Evolutionary conservation across 2,113 vertebrate genomes (phyloP).

Genomic region (Saguinus imperator): DNA sequence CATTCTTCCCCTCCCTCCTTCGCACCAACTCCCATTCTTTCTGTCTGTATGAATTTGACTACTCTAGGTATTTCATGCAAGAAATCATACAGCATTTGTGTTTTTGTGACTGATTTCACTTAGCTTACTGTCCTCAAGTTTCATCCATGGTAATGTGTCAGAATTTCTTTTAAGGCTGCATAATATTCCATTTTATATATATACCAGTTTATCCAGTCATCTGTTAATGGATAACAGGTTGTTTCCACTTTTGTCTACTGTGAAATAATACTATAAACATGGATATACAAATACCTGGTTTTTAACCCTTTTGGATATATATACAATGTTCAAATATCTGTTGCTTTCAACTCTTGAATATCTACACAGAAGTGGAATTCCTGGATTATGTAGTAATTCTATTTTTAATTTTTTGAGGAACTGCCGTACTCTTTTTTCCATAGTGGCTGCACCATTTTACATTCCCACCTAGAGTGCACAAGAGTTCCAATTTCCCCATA

Average conservation of each 20-base stretch:
- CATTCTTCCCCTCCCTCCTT: not conserved
- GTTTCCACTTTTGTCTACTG: not conserved
- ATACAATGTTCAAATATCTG: not conserved
- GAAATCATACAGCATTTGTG: not conserved
- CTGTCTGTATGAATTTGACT: not conserved
- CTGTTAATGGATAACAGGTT: not conserved
- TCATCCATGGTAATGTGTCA: not conserved
- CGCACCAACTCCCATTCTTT: not conserved
- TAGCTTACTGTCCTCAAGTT: not conserved
- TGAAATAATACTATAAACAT: not conserved
- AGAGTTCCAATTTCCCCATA: not conserved
- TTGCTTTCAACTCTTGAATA: not conserved
- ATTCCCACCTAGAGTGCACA: not conserved
- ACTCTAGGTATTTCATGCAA: not conserved
- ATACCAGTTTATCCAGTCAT: not conserved
- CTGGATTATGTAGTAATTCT: not conserved
- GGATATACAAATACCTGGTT: not conserved
- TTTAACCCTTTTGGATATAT: not conserved
- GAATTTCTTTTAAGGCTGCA: not conserved
- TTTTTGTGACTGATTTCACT: constrained; percentile 22
- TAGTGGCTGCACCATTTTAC: not conserved
- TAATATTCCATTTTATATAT: not conserved
- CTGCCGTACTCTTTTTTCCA: not conserved
- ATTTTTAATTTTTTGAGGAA: not conserved
- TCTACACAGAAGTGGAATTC: not conserved